Base-by-base conservation (phyloP, 1,140 invertebrate species). In the Psilanteris sp. region DNA sequence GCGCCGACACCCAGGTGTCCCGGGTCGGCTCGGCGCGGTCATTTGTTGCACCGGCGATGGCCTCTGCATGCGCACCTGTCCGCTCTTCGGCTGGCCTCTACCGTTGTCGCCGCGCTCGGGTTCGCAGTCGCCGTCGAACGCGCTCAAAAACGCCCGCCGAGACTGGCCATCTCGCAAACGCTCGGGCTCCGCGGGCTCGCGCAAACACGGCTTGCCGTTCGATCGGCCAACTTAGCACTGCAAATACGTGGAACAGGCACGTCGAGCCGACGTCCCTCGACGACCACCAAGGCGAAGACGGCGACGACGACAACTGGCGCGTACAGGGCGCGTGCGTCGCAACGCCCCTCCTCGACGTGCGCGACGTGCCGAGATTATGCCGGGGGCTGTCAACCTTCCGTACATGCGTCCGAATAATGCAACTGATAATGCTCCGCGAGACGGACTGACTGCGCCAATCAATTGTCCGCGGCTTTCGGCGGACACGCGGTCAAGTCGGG, bases 241-340 rank as follows among this genome's bases (percentile, higher is more conserved):
- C 41, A 66, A 59, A 50, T 43, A 44, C 44, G 54, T 32, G 61
- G 15, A 57, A 67, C 46, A 76, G 54, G 43, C 57, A 46, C 72
- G 48, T 27, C 62, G 46, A 52, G 55, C 43, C 72, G 37, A 67
- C 61, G 62, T 68, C 36, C 55, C 39, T 67, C 64, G 72, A 54
- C 71, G 48, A 76, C 72, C 57, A 76, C 64, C 57, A 48, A 59
- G 27, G 46, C 66, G 55, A 75, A 61, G 64, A 50, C 64, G 62
- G 32, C 72, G 46, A 10, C 50, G 57, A 55, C 55, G 48, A 59
- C 48, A 50, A 68, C 72, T 43, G 57, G 20, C 48, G 26, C 55
- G 59, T 0, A 1, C 74, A 67, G 48, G 62, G 74, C 74, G 74
- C 74, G 7, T 55, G 74, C 74, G 74, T 77, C 74, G 67, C 59